Evolutionary conservation across 1,140 invertebrate species (phyloP), one percentile per base, ranked within the genome.

Genomic region (Macrocentrus cingulum): DNA sequence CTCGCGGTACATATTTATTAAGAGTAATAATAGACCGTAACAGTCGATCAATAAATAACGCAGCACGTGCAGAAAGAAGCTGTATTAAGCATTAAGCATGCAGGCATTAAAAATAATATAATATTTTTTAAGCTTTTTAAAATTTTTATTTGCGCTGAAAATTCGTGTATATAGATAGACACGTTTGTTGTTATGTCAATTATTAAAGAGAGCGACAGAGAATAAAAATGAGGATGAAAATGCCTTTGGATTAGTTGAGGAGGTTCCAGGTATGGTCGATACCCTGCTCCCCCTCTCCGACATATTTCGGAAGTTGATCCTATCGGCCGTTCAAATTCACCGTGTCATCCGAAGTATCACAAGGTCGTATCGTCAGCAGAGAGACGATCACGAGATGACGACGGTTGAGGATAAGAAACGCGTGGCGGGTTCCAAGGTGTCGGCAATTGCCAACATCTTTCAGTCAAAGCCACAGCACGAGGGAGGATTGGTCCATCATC

Each of bases 391-490:
- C 29, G 48, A 68, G 34, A 77, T 79, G 75, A 71, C 76, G 53
- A 81, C 84, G 82, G 87, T 91, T 66, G 85, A 89, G 54, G 90
- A 90, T 75, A 88, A 86, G 67, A 83, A 83, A 61, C 81, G 83
- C 48, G 75, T 82, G 34, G 80, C 84, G 64, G 89, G 90, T 68
- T 86, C 88, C 63, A 94, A 94, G 82, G 91, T 93, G 66, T 92
- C 91, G 22, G 90, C 93, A 80, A 94, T 94, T 53, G 91, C 91
- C 23, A 92, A 92, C 74, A 91, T 93, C 70, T 94, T 94, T 77
- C 89, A 91, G 81, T 85, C 85, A 11, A 83, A 83, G 56, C 81
- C 81, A n/a, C 77, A 75, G 59, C 56, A 72, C 19, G 57, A 63
- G 32, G 55, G 36, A 22, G 50, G 34, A 37, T 37, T 49, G n/a